phyloP scores from a whole-genome alignment of 2,888 invertebrate genomes.

The Cryptocheilus praepositus region DNA sequence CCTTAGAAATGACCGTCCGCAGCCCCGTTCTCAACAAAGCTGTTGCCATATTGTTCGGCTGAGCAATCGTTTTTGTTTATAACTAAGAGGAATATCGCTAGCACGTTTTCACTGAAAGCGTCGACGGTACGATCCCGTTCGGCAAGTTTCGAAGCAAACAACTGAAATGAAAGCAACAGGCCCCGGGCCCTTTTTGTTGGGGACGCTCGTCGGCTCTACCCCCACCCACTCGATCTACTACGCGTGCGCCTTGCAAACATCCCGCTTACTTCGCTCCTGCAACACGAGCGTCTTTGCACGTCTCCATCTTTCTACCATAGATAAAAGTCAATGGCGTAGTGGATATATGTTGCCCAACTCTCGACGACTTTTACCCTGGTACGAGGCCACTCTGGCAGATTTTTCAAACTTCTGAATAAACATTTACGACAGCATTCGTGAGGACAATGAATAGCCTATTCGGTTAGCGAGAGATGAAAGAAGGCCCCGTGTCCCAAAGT shows the following conservation, averaged over 20 bases:
- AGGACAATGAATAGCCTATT: too few relatives aligned
- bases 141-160: constrained; percentile 1
- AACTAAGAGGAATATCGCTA: background rate
- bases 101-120: too few relatives aligned
- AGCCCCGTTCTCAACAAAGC: constrained; percentile 54
- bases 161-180: constrained; percentile 41
- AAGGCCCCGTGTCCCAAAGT: too few relatives aligned
- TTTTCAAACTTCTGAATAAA: too few relatives aligned
- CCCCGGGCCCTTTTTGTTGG: constrained; percentile 57
- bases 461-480: too few relatives aligned
- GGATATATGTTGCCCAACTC: too few relatives aligned
- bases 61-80: background rate
- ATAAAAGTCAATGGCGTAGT: constrained; percentile 21
- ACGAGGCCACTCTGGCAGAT: too few relatives aligned
- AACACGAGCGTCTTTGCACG: constrained; percentile 35
- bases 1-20: constrained; percentile 46
- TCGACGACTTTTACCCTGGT: too few relatives aligned
- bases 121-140: background rate
- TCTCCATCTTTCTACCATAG: constrained; percentile 14
- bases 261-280: background rate
- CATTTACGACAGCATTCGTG: too few relatives aligned
- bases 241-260: constrained; percentile 33
- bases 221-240: constrained; percentile 38
- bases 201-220: constrained; percentile 35
- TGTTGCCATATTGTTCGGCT: constrained; percentile 52